Conservation (phyloP, 2,797 vertebrate species). For the Pelochelys cantorii region DNA sequence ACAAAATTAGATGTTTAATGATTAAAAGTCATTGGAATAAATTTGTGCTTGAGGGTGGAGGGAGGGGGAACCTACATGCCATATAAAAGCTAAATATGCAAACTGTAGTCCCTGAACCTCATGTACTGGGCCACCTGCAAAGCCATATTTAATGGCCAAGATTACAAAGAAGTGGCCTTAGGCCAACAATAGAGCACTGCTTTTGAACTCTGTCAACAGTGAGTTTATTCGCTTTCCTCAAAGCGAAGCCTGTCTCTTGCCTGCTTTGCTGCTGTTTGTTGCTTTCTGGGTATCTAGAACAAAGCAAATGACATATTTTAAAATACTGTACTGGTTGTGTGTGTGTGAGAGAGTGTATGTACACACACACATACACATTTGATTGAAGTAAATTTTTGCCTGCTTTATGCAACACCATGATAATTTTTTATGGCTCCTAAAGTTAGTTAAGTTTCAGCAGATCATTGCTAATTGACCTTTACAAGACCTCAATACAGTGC, state of each 20-base stretch:
- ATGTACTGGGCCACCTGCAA: slow-evolving; percentile 83
- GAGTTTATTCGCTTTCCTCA: slow-evolving; percentile 84
- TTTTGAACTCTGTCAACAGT: slow-evolving; percentile 86
- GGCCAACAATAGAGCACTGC: slow-evolving; percentile 80
- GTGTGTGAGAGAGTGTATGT: background rate
- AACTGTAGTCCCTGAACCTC: slow-evolving; percentile 79
- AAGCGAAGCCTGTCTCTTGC: slow-evolving; percentile 76
- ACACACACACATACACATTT: background rate
- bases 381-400: slow-evolving; percentile 53
- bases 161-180: slow-evolving; percentile 83
- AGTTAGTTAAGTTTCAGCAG: slow-evolving; percentile 20
- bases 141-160: slow-evolving; percentile 83
- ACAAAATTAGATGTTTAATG: slow-evolving; percentile 69
- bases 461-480: background rate
- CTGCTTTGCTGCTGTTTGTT: slow-evolving; percentile 78
- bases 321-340: slow-evolving; percentile 66
- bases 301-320: slow-evolving; percentile 74
- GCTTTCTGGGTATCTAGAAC: slow-evolving; percentile 78
- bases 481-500: background rate
- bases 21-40: slow-evolving; percentile 77
- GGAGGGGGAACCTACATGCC: slow-evolving; percentile 64
- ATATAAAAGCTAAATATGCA: slow-evolving; percentile 82
- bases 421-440: slow-evolving; percentile 15
- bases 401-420: background rate
- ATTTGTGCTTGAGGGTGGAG: slow-evolving; percentile 78